Evolutionary conservation across 1,140 invertebrate species (phyloP), one percentile per base, ranked within the genome.

Genomic region (Drosophila pseudoobscura): DNA sequence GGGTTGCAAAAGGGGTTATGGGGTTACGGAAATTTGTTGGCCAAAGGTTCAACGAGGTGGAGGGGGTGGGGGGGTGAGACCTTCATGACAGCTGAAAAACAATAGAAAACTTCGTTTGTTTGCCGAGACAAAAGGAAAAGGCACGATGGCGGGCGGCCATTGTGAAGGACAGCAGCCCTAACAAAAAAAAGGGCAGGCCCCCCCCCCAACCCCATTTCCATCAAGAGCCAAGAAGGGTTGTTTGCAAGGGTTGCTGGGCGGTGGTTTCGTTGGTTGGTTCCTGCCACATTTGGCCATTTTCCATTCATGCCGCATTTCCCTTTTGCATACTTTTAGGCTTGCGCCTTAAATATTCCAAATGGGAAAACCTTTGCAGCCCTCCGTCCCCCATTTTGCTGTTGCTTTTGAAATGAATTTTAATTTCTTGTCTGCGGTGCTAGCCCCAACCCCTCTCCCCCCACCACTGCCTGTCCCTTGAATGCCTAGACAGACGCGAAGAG

Each of bases 371-470:
- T 71, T 63, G 39, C 1, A 2, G 20, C 20, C 20, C 20, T 20
- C 59, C 31, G 8, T 26, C 11, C 44, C 11, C 26, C 2, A 0
- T 15, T n/a, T 56, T 26, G 17, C 35, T 54, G 53, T 74, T 53
- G 70, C 62, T 57, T 76, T 76, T 89, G 79, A 83, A 89, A 90
- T 89, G 80, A 89, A 90, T 89, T 89, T 90, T 90, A 89, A 89
- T 87, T 89, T 90, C 85, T 90, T 85, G 80, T 90, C 75, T 89
- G 83, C 76, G 66, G 62, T 78, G 71, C 71, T 60, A 45, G 47
- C 45, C 24, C 55, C 29, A 7, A 13, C 35, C 13, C 6, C 22
- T 15, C 52, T 47, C n/a, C 22, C 22, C 35, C 22, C 15, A 15
- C 15, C 15, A 15, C 15, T 15, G 15, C 22, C 57, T 3, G 15